A percentile compares a stretch with the other conserved stretches of the same genome.
Evolutionary conservation across 2,113 vertebrate genomes (phyloP).

Genomic region (Anser brachyrhynchus): DNA sequence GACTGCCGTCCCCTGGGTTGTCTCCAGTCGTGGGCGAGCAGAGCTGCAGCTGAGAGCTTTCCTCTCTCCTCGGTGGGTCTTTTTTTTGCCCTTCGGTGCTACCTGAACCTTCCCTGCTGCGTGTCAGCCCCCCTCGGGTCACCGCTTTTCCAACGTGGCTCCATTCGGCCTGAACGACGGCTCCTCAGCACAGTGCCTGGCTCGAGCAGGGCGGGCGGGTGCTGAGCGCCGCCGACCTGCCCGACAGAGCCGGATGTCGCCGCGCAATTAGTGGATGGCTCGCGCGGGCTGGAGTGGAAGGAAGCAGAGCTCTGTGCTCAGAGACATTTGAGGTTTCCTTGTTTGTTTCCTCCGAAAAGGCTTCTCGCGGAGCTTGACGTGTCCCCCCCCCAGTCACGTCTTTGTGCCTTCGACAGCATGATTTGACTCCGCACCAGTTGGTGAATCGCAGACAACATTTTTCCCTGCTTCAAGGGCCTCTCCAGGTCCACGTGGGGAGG

Average conservation of each 20-base stretch:
- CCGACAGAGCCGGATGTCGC: not conserved
- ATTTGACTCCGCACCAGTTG: not conserved
- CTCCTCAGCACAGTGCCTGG: not conserved
- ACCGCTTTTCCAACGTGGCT: not conserved
- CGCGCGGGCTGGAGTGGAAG: not conserved
- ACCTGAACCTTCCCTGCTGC: not conserved
- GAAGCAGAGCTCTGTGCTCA: not conserved
- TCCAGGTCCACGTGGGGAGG: not conserved
- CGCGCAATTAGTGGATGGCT: not conserved
- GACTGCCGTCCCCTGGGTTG: not conserved
- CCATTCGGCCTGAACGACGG: not conserved
- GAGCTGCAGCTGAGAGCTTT: not conserved
- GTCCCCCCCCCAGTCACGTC: not conserved
- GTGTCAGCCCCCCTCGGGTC: not conserved
- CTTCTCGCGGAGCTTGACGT: fast-evolving
- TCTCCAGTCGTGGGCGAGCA: not conserved
- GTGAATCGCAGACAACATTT: fast-evolving
- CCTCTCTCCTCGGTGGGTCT: not conserved
- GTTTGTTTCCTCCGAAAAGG: not conserved
- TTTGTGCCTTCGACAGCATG: not conserved
- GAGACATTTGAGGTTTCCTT: not conserved
- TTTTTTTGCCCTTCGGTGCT: not conserved
- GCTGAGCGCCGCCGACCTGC: not conserved
- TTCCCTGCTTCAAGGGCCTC: not conserved
- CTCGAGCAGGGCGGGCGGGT: not conserved